These are phyloP conservation scores for Columba janthina DNA, from an alignment of 2,113 vertebrate genomes.

Conservation along the genomic window DNA sequence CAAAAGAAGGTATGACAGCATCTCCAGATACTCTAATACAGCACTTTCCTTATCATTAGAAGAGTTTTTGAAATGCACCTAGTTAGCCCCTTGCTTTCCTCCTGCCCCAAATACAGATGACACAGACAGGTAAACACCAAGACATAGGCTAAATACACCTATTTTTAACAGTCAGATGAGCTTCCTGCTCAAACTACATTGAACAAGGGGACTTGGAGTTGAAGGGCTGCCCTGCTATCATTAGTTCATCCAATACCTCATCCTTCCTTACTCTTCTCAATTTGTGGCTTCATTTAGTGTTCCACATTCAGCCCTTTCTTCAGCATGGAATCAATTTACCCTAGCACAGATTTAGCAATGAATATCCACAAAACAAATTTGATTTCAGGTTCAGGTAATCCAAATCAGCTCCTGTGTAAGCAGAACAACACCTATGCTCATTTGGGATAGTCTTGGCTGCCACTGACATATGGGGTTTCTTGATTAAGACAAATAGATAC, in stretches of 20 bases:
- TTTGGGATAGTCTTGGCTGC: neutral
- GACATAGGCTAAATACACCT: neutral
- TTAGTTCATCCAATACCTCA: neutral
- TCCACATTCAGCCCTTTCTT: neutral
- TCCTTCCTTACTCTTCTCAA: neutral
- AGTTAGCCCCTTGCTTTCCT: neutral
- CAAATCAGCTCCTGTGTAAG: neutral
- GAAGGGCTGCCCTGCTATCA: neutral
- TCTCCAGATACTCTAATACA: neutral
- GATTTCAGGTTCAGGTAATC: neutral
- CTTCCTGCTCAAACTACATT: neutral
- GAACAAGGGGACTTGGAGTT: neutral
- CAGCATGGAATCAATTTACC: neutral
- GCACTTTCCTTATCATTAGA: neutral
- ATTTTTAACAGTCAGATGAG: neutral
- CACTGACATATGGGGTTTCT: neutral
- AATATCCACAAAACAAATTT: neutral
- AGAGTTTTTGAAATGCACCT: neutral
- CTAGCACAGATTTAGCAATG: neutral
- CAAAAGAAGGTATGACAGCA: neutral
- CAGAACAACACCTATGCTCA: neutral
- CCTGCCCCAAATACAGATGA: neutral
- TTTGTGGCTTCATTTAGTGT: neutral
- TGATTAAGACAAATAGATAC: neutral
- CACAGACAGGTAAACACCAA: neutral